phyloP scores from a whole-genome alignment of 2,113 vertebrate species.

The Elgaria multicarinata region DNA sequence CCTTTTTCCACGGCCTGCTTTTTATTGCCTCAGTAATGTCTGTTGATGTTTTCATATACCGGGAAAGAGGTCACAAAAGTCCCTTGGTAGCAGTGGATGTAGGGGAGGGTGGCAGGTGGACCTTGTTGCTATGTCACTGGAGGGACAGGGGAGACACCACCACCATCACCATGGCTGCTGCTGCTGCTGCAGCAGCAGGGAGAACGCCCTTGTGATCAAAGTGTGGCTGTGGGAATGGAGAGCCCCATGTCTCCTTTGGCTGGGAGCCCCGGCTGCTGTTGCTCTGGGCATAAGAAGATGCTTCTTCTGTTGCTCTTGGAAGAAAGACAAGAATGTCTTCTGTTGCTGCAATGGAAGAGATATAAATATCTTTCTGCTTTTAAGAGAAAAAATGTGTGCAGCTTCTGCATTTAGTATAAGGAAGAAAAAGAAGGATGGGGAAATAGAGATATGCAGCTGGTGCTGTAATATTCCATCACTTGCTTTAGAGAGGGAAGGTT shows the following conservation, averaged over 20 bases:
- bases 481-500: not conserved
- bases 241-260: not conserved
- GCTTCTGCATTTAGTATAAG: not conserved
- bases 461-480: not conserved
- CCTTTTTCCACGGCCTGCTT: not conserved
- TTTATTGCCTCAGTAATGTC: not conserved
- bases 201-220: not conserved
- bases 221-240: not conserved
- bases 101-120: not conserved
- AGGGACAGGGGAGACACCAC: not conserved
- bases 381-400: not conserved
- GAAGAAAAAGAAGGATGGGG: not conserved
- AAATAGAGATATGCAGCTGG: not conserved
- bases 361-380: conserved; percentile 2
- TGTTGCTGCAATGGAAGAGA: conserved; percentile 16
- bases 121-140: not conserved
- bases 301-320: not conserved
- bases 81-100: not conserved
- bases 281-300: conserved; percentile 2
- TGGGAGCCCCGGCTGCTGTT: not conserved
- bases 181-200: conserved; percentile 1
- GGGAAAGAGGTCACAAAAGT: not conserved
- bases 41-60: not conserved
- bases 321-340: conserved; percentile 18
- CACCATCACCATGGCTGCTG: not conserved